Base-by-base conservation (phyloP, 1,140 invertebrate genomes). In the Drosophila guanche region DNA sequence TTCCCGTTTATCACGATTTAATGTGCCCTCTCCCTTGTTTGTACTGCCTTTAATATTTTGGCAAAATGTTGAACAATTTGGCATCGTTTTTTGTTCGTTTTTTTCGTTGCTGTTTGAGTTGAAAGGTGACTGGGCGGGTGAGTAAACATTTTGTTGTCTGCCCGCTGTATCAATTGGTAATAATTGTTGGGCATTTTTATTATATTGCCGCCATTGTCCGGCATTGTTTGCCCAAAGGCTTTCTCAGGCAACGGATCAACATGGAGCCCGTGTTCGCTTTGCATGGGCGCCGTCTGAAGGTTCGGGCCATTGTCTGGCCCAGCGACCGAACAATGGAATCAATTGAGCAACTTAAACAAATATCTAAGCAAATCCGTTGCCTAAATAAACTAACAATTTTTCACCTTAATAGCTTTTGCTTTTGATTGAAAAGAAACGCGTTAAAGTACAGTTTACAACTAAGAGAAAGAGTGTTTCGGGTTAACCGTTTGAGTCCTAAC, bases 171-270 rank as follows among this genome's bases (percentile, higher is more conserved):
- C 76, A 81, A 80, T 85, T 67, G 61, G 57, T 57, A 72, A 67
- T 88, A 88, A 81, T 88, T 83, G 69, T 61, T 57, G 67, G 42
- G 46, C 60, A 86, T 76, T 79, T 52, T 67, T 45, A 60, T 78
- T 72, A 52, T 50, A 25, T 42, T 8, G 58, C 50, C 47, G 47
- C 43, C 8, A 56, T 59, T 77, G 60, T 78, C 25, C 43, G 33
- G 46, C 54, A 55, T 62, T 79, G 76, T 79, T 73, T 77, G 67
- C 50, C 48, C 27, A 52, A 54, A 60, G 55, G 51, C 73, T 52
- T 43, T 52, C 33, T 37, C 40, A 40, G 73, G 76, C 63, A 76
- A 52, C 45, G 73, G 37, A 63, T 68, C 41, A 71, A 65, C 50
- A 42, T 58, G 57, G 41, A 47, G 29, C 27, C 57, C 50, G n/a